A percentile compares a stretch with the other conserved stretches of the same genome.
These are phyloP conservation scores for Gila orcuttii DNA, from an alignment of 2,113 vertebrate species.

Conservation along the genomic window DNA sequence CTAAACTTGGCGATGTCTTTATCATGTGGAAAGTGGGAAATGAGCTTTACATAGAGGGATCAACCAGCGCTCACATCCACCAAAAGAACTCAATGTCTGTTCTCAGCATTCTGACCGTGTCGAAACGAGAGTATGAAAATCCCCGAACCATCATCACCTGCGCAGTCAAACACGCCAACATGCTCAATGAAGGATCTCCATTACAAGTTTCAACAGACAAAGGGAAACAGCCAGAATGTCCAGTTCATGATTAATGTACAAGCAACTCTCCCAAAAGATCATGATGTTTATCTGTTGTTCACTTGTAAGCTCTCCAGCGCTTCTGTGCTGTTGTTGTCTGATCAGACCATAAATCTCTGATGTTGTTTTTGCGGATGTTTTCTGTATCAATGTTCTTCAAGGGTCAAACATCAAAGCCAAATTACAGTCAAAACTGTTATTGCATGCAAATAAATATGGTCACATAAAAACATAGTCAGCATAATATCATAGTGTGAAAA, in stretches of 20 bases:
- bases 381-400: not conserved
- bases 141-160: not conserved
- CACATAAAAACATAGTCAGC: not conserved
- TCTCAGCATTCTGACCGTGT: conserved; percentile 30
- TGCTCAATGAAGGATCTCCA: not conserved
- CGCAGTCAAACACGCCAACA: too few species aligned
- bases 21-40: conserved; percentile 19
- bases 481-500: not conserved
- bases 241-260: not conserved
- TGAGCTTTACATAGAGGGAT: not conserved
- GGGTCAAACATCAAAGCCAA: not conserved
- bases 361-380: too few species aligned
- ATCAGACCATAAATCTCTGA: not conserved
- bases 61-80: not conserved
- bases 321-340: not conserved
- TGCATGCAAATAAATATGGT: not conserved
- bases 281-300: not conserved
- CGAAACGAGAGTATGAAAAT: not conserved
- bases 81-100: not conserved
- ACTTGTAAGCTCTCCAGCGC: not conserved
- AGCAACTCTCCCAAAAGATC: not conserved
- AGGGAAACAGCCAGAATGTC: not conserved
- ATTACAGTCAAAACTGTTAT: not conserved
- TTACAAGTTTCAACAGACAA: rapidly evolving
- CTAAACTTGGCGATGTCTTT: conserved; percentile 23